Conservation (phyloP, 2,797 vertebrate species). For the Fistularia commersonii region DNA sequence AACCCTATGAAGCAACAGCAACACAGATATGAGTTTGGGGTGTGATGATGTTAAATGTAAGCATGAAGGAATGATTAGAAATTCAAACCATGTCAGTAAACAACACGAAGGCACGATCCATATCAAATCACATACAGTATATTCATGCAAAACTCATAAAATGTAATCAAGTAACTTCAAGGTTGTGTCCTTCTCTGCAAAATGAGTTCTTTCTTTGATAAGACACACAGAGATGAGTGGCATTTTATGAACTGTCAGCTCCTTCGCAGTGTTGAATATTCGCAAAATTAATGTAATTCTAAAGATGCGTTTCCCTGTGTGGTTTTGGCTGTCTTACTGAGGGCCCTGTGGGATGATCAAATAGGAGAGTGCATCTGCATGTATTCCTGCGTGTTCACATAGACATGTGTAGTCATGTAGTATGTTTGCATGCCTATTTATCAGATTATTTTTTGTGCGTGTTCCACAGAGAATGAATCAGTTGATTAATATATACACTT, state of each 20-base stretch:
- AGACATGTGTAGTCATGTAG: slow-evolving; percentile 10
- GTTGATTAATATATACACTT: slow-evolving; percentile 20
- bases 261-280: slow-evolving; percentile 30
- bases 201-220: slow-evolving; percentile 35
- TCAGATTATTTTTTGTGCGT: slow-evolving; percentile 34
- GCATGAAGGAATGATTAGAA: slow-evolving; percentile 17
- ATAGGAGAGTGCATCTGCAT: slow-evolving; percentile 34
- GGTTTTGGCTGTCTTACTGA: slow-evolving; percentile 17
- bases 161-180: slow-evolving; percentile 47
- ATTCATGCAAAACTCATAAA: slow-evolving; percentile 49
- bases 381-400: slow-evolving; percentile 5
- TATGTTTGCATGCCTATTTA: slow-evolving; percentile 36
- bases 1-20: slow-evolving; percentile 7
- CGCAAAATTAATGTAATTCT: slow-evolving; percentile 43
- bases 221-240: not conserved
- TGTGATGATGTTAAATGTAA: slow-evolving; percentile 2
- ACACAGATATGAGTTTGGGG: slow-evolving; percentile 1
- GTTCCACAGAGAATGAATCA: slow-evolving; percentile 8
- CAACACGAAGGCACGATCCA: slow-evolving; percentile 38
- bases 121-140: slow-evolving; percentile 44
- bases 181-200: slow-evolving; percentile 6
- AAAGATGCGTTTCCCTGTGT: slow-evolving; percentile 33
- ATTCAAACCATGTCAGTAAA: slow-evolving; percentile 42
- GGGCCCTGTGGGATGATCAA: slow-evolving; percentile 32
- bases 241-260: slow-evolving; percentile 46